Evolutionary conservation across 2,113 vertebrate genomes (phyloP), one percentile per base, ranked within the genome.

Genomic region (Recurvirostra avosetta): DNA sequence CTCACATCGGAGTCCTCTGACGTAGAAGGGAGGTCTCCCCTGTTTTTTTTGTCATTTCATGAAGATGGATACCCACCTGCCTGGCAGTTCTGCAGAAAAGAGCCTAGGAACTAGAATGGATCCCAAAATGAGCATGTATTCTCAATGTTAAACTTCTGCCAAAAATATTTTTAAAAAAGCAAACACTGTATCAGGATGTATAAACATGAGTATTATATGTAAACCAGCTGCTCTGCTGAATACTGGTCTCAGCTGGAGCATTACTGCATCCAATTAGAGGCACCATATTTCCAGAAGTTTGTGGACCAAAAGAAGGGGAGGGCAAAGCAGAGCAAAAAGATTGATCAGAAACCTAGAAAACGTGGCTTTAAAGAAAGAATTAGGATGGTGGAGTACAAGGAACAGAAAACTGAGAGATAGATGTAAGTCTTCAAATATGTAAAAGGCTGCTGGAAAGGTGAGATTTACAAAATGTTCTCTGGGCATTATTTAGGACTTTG

Each of bases 161-260:
- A 92, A 87, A 92, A 92, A 86, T 92, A 94, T 61, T 96, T 97
- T 92, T 53, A 2, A 87, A 91, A 96, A 95, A 96, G 52, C 56
- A 89, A 94, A 92, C 89, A 91, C 77, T 85, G 36, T 96, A 87
- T 89, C 70, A 76, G 66, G 89, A 90, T 94, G 90, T 95, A 92
- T 94, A 96, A 96, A 95, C 93, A 92, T 40, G 70, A 91, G 65
- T 92, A 75, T 91, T 96, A 90, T 96, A 96, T 94, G 91, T 82
- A 92, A 97, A 94, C 92, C 94, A 97, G 76, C 84, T 96, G 94
- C 89, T 94, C 70, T 92, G 76, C 73, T 87, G 73, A 84, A 91
- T 49, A 49, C 73, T 61, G 77, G 80, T 56, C 66, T 94, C 84
- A 94, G 80, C 80, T 95, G 94, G 74, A 94, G 66, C 66, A 45